A percentile compares a stretch with the other conserved stretches of the same genome.
phyloP scores from a whole-genome alignment of 1,140 invertebrate species.

The Eufriesea mexicana region DNA sequence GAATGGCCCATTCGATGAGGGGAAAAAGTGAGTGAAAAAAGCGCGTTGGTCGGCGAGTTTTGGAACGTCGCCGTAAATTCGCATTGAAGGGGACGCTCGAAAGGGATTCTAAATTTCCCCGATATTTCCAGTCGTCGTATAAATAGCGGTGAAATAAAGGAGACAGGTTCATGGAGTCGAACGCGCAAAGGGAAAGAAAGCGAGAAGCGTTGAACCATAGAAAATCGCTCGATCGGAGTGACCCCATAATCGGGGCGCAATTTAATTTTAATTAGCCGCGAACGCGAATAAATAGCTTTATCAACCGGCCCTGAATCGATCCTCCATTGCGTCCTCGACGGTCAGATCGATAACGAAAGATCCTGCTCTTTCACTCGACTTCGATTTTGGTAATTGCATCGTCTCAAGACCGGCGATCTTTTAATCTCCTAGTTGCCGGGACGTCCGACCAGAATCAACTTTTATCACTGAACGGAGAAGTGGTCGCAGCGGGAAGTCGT shows the following conservation, averaged over 20 bases:
- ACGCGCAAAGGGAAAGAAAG: not conserved
- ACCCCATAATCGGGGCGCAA: slow-evolving; percentile 48
- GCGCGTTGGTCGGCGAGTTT: not conserved
- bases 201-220: not conserved
- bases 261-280: slow-evolving; percentile 68
- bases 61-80: slow-evolving; percentile 1
- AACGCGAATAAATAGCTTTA: slow-evolving; percentile 54
- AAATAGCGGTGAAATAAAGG: not conserved
- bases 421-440: slow-evolving; percentile 33
- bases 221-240: not conserved
- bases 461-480: not conserved
- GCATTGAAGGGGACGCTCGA: not conserved
- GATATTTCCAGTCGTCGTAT: not conserved
- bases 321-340: slow-evolving; percentile 7
- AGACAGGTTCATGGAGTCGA: not conserved
- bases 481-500: not conserved
- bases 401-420: slow-evolving; percentile 15
- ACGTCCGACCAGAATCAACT: not conserved
- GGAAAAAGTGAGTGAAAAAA: not conserved
- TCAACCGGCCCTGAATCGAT: slow-evolving; percentile 22
- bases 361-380: not conserved
- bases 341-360: slow-evolving; percentile 8
- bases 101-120: not conserved
- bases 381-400: slow-evolving; percentile 52
- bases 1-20: not conserved